Percentiles rank a stretch among this genome's conserved stretches.
Conservation (phyloP, 2,797 vertebrate genomes). For the Picus viridis region DNA sequence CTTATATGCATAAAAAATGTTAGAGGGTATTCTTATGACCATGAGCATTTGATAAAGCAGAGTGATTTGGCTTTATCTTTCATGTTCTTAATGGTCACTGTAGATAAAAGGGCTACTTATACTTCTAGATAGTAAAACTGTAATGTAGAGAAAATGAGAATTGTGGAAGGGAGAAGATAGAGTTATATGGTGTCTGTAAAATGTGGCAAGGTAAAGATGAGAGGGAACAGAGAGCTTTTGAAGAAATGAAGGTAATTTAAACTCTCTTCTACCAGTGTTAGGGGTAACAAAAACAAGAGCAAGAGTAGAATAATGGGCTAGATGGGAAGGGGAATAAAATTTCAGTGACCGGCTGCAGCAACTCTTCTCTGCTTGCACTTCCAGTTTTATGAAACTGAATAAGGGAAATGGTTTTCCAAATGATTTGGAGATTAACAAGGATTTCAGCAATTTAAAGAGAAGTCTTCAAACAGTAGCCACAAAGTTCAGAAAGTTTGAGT, state of each 20-base stretch:
- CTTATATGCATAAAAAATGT: neutral
- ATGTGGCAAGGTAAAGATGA: neutral
- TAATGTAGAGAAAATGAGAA: neutral
- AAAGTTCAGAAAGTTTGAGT: neutral
- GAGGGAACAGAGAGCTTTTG: neutral
- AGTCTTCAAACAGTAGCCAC: neutral
- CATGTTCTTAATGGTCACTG: neutral
- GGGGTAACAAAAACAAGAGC: neutral
- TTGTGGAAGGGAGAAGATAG: neutral
- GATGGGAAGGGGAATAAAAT: neutral
- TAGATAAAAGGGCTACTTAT: neutral
- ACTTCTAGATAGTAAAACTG: neutral
- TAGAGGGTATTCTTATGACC: neutral
- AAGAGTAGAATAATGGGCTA: neutral
- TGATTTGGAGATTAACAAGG: neutral
- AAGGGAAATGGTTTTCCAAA: neutral
- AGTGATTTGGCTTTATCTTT: conserved; percentile 1
- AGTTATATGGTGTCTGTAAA: neutral
- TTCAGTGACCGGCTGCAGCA: neutral
- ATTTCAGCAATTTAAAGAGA: neutral
- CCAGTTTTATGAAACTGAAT: neutral
- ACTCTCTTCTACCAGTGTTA: neutral
- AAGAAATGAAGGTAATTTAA: neutral
- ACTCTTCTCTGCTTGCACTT: neutral
- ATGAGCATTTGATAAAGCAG: neutral